A percentile compares a stretch with the other conserved stretches of the same genome.
phyloP scores from a whole-genome alignment of 2,113 vertebrate species.

The Dasyprocta punctata region DNA sequence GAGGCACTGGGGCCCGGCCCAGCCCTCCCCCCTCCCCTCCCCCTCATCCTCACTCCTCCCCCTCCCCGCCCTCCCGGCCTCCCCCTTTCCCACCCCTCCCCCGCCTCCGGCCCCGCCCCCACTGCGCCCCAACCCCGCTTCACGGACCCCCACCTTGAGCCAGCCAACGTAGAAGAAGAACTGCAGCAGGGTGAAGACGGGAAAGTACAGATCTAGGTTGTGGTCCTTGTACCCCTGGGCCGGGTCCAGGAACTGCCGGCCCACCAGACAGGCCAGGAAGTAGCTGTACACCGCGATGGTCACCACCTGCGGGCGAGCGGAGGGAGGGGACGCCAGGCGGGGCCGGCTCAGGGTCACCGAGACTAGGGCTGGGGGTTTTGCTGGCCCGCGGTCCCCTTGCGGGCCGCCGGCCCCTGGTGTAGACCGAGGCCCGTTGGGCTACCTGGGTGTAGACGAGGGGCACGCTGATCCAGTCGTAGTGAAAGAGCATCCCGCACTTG shows the following conservation, averaged over 20 bases:
- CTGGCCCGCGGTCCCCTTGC: neutral
- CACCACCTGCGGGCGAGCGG: slow-evolving; percentile 88
- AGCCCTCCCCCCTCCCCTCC: no score
- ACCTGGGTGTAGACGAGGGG: slow-evolving; percentile 96
- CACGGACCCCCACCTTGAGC: slow-evolving; percentile 90
- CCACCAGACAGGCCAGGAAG: slow-evolving; percentile 95
- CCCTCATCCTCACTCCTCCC: no score
- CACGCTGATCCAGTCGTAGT: slow-evolving; percentile 96
- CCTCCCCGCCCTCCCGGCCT: no score
- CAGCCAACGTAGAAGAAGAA: slow-evolving; percentile 97
- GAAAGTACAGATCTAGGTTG: slow-evolving; percentile 93
- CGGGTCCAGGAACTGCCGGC: slow-evolving; percentile 96
- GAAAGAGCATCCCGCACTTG: slow-evolving; percentile 94
- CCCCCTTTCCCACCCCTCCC: no score
- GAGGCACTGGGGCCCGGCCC: no score
- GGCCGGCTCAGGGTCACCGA: neutral
- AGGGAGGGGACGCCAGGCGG: neutral
- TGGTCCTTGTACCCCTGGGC: slow-evolving; percentile 92
- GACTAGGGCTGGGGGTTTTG: neutral
- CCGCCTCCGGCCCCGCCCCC: no score
- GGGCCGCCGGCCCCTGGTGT: neutral
- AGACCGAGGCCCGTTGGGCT: neutral
- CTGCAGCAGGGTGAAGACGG: slow-evolving; percentile 96
- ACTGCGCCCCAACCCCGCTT: fast-evolving
- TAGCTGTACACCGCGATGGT: slow-evolving; percentile 97